These are phyloP conservation scores for Cyclargus thomasi DNA, from an alignment of 1,140 invertebrate species.

Conservation along the genomic window DNA sequence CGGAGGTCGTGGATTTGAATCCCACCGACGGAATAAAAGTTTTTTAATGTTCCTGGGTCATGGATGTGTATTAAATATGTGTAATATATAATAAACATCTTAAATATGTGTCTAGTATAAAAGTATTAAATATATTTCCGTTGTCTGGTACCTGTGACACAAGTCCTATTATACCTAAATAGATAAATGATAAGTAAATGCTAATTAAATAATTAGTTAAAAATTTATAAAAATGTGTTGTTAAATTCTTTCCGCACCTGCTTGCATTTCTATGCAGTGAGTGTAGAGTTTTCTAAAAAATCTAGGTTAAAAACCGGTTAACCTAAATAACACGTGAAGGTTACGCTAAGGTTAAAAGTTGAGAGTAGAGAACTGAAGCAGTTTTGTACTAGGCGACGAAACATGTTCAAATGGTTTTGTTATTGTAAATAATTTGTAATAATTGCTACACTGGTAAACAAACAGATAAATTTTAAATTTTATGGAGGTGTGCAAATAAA, in stretches of 20 bases:
- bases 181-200: too few species aligned
- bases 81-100: too few species aligned
- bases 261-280: background rate
- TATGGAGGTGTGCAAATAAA: background rate
- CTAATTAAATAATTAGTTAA: too few species aligned
- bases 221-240: background rate
- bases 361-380: background rate
- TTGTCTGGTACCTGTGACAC: too few species aligned
- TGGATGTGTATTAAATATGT: too few species aligned
- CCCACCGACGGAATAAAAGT: too few species aligned
- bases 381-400: background rate
- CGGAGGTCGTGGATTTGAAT: too few species aligned
- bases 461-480: background rate
- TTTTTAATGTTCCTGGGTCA: too few species aligned
- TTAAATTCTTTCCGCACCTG: background rate
- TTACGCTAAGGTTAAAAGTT: background rate
- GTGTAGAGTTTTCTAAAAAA: conserved; percentile 8
- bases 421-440: background rate
- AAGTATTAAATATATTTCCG: too few species aligned
- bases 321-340: conserved; percentile 9
- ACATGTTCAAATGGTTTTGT: background rate
- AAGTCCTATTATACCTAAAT: too few species aligned
- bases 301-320: background rate
- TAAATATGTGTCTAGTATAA: too few species aligned
- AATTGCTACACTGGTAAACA: background rate